Percentiles rank a stretch among this genome's conserved stretches.
Evolutionary conservation across 2,888 invertebrate genomes (phyloP).

Genomic region (Leptura quadrifasciata): DNA sequence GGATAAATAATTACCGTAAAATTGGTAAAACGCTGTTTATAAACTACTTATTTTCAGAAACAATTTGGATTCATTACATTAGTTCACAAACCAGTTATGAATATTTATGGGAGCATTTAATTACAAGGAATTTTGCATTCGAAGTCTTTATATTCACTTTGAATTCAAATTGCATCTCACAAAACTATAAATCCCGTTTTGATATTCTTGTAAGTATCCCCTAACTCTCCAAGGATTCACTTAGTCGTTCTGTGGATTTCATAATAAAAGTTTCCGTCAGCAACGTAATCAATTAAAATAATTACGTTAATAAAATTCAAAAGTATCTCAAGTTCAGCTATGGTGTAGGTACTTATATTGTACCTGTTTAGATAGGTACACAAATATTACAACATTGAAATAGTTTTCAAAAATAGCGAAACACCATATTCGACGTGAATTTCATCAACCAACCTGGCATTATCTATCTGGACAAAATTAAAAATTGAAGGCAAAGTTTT

Average conservation of each 20-base stretch:
- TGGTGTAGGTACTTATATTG: too few relatives aligned
- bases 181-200: slow-evolving; percentile 36
- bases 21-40: too few relatives aligned
- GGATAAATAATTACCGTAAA: too few relatives aligned
- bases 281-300: slow-evolving; percentile 23
- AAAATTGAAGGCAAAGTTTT: too few relatives aligned
- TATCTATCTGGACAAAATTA: too few relatives aligned
- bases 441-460: too few relatives aligned
- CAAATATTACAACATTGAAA: too few relatives aligned
- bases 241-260: slow-evolving; percentile 14
- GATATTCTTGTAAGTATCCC: slow-evolving; percentile 29
- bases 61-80: neutral
- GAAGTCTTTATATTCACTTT: slow-evolving; percentile 11
- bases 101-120: slow-evolving; percentile 31
- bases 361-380: too few relatives aligned
- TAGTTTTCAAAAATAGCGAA: too few relatives aligned
- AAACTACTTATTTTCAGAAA: neutral
- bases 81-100: slow-evolving; percentile 4
- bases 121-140: slow-evolving; percentile 16
- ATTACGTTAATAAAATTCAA: slow-evolving; percentile 14
- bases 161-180: slow-evolving; percentile 26
- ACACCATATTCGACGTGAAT: too few relatives aligned
- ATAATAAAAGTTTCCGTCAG: slow-evolving; percentile 16
- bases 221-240: slow-evolving; percentile 13
- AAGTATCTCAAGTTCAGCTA: neutral